phyloP scores from a whole-genome alignment of 1,140 invertebrate species.

The Hydropsyche tenuis region DNA sequence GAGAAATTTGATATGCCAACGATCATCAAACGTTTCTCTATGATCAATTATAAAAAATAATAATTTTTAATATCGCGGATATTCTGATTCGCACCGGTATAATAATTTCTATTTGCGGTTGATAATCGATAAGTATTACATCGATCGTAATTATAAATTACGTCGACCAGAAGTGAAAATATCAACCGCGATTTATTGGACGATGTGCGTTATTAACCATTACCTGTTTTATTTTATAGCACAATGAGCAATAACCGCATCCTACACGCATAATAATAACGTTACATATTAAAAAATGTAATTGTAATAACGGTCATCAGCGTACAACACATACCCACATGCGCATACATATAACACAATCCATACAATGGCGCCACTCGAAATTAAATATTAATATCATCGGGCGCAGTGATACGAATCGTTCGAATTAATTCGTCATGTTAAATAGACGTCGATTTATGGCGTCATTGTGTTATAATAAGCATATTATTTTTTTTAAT shows the following conservation, averaged over 20 bases:
- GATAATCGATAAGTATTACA: too few relatives aligned
- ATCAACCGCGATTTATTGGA: constrained; percentile 26
- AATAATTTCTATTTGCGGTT: too few relatives aligned
- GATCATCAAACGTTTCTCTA: background rate
- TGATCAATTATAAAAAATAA: constrained; percentile 1
- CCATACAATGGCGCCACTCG: background rate
- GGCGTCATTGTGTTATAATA: background rate
- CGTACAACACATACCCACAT: background rate
- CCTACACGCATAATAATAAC: constrained; percentile 24
- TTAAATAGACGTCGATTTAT: constrained; percentile 21
- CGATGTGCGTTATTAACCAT: background rate
- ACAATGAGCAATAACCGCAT: constrained; percentile 28
- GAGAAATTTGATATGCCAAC: background rate
- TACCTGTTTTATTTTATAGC: constrained; percentile 22
- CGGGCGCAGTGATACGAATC: too few relatives aligned
- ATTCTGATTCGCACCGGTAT: too few relatives aligned
- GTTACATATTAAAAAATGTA: constrained; percentile 23
- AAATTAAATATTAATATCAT: background rate
- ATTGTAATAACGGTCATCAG: constrained; percentile 23
- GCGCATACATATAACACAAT: background rate
- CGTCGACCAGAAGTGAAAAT: constrained; percentile 29
- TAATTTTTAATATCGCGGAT: background rate
- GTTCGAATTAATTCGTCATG: constrained; percentile 11
- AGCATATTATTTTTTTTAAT: background rate
- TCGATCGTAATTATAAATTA: constrained; percentile 29